phyloP scores from a whole-genome alignment of 2,797 vertebrate species.

The Ataeniobius toweri region DNA sequence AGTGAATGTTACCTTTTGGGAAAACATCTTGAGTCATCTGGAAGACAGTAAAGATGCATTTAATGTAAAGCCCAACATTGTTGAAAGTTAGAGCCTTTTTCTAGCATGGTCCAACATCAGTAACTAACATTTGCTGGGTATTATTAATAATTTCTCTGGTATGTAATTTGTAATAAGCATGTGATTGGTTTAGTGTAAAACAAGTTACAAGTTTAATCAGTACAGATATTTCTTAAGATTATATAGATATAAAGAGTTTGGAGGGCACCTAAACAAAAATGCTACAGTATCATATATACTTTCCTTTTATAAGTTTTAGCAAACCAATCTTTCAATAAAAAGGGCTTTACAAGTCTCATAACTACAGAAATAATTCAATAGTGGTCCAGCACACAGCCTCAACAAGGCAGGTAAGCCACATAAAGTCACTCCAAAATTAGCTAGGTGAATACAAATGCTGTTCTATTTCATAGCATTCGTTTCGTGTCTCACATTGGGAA shows the following conservation, averaged over 20 bases:
- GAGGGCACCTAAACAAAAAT: not conserved
- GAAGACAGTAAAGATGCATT: not conserved
- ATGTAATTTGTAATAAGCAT: not conserved
- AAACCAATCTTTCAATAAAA: not conserved
- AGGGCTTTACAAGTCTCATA: not conserved
- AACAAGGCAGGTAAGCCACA: no score
- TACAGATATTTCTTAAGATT: not conserved
- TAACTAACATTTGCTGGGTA: no score
- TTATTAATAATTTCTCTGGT: not conserved
- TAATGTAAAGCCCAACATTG: not conserved
- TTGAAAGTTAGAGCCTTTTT: not conserved
- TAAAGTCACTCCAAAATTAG: no score
- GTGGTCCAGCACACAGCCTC: no score
- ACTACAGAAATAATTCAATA: not conserved
- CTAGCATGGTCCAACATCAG: no score
- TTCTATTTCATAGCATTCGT: no score
- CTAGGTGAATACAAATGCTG: no score
- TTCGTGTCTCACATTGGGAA: no score
- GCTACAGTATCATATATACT: not conserved
- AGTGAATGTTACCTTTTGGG: conserved; percentile 43
- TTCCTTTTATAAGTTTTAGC: not conserved
- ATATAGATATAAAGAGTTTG: not conserved
- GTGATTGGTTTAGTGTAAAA: not conserved
- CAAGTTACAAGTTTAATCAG: not conserved
- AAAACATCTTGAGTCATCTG: conserved; percentile 53